Conservation (phyloP, 2,888 invertebrate genomes). For the Drosophila rellima region DNA sequence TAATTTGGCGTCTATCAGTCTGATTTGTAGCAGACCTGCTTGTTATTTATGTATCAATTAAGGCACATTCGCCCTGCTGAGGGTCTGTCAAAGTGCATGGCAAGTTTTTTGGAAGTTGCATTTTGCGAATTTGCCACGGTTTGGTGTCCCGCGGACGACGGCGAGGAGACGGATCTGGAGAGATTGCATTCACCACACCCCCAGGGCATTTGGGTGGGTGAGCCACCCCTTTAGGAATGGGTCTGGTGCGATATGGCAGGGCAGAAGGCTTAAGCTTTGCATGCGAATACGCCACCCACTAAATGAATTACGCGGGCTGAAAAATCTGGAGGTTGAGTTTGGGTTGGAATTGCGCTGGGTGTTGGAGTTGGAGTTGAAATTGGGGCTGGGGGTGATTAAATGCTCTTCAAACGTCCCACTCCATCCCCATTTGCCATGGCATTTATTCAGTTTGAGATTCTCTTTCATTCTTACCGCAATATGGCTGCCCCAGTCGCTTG, state of each 20-base stretch:
- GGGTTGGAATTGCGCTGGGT: neutral
- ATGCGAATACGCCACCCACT: slow-evolving; percentile 53
- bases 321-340: neutral
- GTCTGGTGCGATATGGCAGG: neutral
- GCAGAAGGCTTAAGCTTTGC: slow-evolving; percentile 46
- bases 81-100: slow-evolving; percentile 33
- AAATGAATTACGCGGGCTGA: slow-evolving; percentile 60
- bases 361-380: slow-evolving; percentile 16
- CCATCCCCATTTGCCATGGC: slow-evolving; percentile 36
- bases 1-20: neutral
- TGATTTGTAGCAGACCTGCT: neutral
- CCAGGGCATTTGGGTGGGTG: slow-evolving; percentile 52
- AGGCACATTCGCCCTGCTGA: slow-evolving; percentile 8
- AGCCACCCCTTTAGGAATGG: slow-evolving; percentile 23
- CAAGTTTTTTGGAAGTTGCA: slow-evolving; percentile 51
- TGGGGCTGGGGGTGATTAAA: slow-evolving; percentile 56
- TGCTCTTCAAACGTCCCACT: slow-evolving; percentile 28
- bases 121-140: slow-evolving; percentile 50
- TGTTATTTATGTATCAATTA: slow-evolving; percentile 61
- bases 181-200: slow-evolving; percentile 58
- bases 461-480: slow-evolving; percentile 60
- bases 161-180: slow-evolving; percentile 10
- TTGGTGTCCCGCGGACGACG: slow-evolving; percentile 38
- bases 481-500: slow-evolving; percentile 25
- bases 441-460: slow-evolving; percentile 62